These are phyloP conservation scores for Cotesia chilonis DNA, from an alignment of 1,140 invertebrate species.

Conservation along the genomic window DNA sequence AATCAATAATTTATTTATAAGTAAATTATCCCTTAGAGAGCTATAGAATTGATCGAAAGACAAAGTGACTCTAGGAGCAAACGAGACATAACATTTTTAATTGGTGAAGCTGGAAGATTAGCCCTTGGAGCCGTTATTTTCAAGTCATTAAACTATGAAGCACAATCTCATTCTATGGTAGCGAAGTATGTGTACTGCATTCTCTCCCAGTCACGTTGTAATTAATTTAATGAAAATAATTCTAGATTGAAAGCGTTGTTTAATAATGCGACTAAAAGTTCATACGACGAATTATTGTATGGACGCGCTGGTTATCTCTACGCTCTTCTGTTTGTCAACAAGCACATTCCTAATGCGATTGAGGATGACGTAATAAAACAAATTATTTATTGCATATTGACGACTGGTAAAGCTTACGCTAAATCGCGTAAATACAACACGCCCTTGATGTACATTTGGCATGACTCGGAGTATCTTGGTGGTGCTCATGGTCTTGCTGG, in stretches of 20 bases:
- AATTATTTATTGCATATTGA: slow-evolving; percentile 72
- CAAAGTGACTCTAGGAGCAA: slow-evolving; percentile 61
- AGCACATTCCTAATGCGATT: slow-evolving; percentile 67
- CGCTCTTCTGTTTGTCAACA: slow-evolving; percentile 76
- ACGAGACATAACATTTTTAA: slow-evolving; percentile 74
- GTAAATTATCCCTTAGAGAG: slow-evolving; percentile 56
- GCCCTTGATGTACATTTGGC: slow-evolving; percentile 87
- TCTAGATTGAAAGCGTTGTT: slow-evolving; percentile 67
- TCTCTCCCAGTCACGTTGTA: no score
- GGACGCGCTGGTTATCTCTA: slow-evolving; percentile 87
- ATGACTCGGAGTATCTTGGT: slow-evolving; percentile 86
- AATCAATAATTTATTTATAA: slow-evolving; percentile 34
- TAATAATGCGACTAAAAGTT: slow-evolving; percentile 63
- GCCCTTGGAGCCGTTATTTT: slow-evolving; percentile 75
- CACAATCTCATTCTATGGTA: slow-evolving; percentile 62
- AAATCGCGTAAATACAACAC: slow-evolving; percentile 62
- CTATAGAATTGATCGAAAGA: slow-evolving; percentile 62
- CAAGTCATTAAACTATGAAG: slow-evolving; percentile 62
- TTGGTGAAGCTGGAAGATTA: slow-evolving; percentile 80
- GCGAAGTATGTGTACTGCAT: slow-evolving; percentile 60
- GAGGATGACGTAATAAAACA: slow-evolving; percentile 64
- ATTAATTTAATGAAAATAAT: slow-evolving; percentile 33
- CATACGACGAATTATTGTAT: slow-evolving; percentile 85
- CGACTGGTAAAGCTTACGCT: slow-evolving; percentile 72
- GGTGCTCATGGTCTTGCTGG: slow-evolving; percentile 89